Evolutionary conservation across 1,140 invertebrate genomes (phyloP).

Genomic region (Uloborus diversus): DNA sequence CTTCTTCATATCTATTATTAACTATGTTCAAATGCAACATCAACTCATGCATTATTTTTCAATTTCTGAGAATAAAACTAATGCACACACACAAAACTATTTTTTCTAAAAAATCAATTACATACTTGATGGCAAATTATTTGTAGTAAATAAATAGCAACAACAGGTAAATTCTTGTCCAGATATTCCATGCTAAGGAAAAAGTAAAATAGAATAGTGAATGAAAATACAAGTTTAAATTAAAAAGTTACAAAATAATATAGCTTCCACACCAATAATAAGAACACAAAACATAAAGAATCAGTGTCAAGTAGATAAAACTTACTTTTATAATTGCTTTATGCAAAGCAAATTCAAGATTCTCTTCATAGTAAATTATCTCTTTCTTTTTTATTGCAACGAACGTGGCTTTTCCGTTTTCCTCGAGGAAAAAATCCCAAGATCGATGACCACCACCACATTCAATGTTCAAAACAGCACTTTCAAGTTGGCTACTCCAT

Average conservation of each 20-base stretch:
- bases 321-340: conserved; percentile 31
- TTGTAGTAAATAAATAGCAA: conserved; percentile 14
- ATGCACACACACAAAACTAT: background rate
- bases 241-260: background rate
- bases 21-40: background rate
- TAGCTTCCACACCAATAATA: background rate
- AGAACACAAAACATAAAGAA: background rate
- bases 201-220: background rate
- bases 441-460: conserved; percentile 84
- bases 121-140: background rate
- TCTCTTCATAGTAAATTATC: conserved; percentile 15
- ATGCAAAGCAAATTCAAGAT: conserved; percentile 3
- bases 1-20: background rate
- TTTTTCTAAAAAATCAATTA: background rate
- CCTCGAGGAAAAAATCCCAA: conserved; percentile 72
- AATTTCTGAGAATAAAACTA: background rate
- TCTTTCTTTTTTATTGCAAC: conserved; percentile 46
- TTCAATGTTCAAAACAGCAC: conserved; percentile 67
- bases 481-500: conserved; percentile 67
- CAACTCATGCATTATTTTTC: background rate
- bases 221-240: background rate
- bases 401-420: conserved; percentile 14
- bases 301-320: background rate
- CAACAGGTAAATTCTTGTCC: conserved; percentile 15
- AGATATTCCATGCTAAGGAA: conserved; percentile 11